These are phyloP conservation scores for Motacilla alba DNA, from an alignment of 2,113 vertebrate genomes.

Conservation along the genomic window DNA sequence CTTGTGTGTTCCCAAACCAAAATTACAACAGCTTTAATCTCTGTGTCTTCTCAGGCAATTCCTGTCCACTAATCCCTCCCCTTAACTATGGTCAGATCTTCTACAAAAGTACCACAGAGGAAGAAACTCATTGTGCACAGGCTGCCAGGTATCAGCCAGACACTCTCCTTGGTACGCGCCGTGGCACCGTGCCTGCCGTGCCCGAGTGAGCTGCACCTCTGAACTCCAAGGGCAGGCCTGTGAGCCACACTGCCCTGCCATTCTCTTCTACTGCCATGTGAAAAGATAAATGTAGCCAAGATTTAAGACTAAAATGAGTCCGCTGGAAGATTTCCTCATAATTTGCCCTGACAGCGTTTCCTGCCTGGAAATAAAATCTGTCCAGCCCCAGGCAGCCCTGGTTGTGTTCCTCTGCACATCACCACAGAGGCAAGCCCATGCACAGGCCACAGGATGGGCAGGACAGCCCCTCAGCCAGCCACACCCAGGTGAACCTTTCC, in stretches of 20 bases:
- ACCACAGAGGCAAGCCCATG: rapidly evolving
- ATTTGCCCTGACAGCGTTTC: constrained; percentile 27
- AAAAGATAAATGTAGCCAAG: background rate
- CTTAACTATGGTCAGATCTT: background rate
- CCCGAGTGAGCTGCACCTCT: background rate
- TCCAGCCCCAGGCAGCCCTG: background rate
- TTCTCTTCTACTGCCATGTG: background rate
- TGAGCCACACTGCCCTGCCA: background rate
- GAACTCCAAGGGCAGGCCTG: background rate
- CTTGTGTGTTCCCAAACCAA: background rate
- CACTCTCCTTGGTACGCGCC: rapidly evolving
- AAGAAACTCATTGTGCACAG: background rate
- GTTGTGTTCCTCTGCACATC: background rate
- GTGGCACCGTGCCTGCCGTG: background rate
- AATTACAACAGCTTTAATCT: constrained; percentile 37
- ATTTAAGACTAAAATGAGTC: background rate
- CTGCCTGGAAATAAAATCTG: background rate
- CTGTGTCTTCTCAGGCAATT: constrained; percentile 16
- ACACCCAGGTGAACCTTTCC: background rate
- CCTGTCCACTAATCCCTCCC: constrained; percentile 1
- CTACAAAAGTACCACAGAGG: background rate
- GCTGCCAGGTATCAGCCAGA: background rate
- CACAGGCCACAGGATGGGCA: rapidly evolving
- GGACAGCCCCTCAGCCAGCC: rapidly evolving
- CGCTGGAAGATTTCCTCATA: background rate